Conservation (phyloP, 2,797 vertebrate genomes). For the Eulemur coronatus region DNA sequence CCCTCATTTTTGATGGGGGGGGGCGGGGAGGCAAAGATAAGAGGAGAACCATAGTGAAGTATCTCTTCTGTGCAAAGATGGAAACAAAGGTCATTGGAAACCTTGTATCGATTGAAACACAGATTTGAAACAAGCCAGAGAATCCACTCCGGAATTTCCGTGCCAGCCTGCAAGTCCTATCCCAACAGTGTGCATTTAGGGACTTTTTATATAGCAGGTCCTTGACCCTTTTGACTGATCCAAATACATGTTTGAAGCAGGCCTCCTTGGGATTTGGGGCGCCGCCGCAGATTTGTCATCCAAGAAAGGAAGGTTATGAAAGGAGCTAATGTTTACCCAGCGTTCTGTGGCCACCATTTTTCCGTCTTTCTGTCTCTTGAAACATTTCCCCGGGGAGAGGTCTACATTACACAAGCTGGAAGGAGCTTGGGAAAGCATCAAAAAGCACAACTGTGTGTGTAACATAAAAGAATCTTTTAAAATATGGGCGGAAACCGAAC, state of each 20-base stretch:
- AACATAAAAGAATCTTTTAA: constrained; percentile 21
- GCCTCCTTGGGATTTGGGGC: constrained; percentile 53
- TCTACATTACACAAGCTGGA: constrained; percentile 54
- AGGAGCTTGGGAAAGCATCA: constrained; percentile 68
- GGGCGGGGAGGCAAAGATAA: background rate
- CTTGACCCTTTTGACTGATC: constrained; percentile 50
- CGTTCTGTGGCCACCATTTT: constrained; percentile 66
- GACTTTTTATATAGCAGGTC: constrained; percentile 57
- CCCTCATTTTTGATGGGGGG: background rate
- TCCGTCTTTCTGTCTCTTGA: constrained; percentile 73
- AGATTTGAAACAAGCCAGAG: constrained; percentile 15
- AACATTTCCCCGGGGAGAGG: constrained; percentile 60
- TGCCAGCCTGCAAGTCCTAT: background rate
- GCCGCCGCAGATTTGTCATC: constrained; percentile 56
- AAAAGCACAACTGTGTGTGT: constrained; percentile 33
- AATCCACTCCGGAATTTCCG: background rate
- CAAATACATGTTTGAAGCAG: constrained; percentile 53
- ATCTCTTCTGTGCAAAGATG: background rate
- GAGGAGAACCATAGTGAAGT: background rate
- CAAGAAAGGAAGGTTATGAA: constrained; percentile 62
- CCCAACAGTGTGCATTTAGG: background rate
- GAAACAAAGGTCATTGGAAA: background rate
- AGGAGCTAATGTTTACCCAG: constrained; percentile 72
- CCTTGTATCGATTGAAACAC: constrained; percentile 1
- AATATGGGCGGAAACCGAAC: constrained; percentile 29